Percentiles rank a stretch among this genome's conserved stretches.
These are phyloP conservation scores for Argentina silus DNA, from an alignment of 2,797 vertebrate species.

Conservation along the genomic window DNA sequence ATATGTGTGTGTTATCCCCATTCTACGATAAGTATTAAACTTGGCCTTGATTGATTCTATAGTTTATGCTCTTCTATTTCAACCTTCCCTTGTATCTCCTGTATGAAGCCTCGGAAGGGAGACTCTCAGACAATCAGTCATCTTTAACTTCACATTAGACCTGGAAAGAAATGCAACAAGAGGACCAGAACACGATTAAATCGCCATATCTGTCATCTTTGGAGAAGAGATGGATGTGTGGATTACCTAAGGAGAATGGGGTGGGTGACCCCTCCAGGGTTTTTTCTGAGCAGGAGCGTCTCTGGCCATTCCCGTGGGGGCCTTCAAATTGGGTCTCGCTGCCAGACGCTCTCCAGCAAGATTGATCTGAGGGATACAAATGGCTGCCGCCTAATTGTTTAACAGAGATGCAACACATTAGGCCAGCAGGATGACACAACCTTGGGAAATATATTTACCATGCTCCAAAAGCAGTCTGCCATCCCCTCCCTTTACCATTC, in stretches of 20 bases:
- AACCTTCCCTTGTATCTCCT: slow-evolving; percentile 8
- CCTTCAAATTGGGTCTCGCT: slow-evolving; percentile 77
- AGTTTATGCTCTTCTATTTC: slow-evolving; percentile 15
- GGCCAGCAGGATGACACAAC: slow-evolving; percentile 77
- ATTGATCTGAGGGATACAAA: slow-evolving; percentile 82
- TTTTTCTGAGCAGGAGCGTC: slow-evolving; percentile 54
- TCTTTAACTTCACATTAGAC: slow-evolving; percentile 75
- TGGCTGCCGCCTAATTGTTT: slow-evolving; percentile 78
- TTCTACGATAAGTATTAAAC: background rate
- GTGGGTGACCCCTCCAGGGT: slow-evolving; percentile 58
- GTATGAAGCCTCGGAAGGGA: slow-evolving; percentile 40
- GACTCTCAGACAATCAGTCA: slow-evolving; percentile 68
- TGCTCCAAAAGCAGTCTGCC: slow-evolving; percentile 59
- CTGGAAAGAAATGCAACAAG: slow-evolving; percentile 58
- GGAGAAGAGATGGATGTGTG: slow-evolving; percentile 76
- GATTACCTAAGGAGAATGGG: slow-evolving; percentile 53
- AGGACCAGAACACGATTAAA: slow-evolving; percentile 73
- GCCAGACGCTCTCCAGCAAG: slow-evolving; percentile 58
- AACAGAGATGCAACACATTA: slow-evolving; percentile 80
- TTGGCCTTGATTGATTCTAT: slow-evolving; percentile 39
- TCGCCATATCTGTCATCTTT: slow-evolving; percentile 78
- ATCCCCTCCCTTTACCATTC: slow-evolving; percentile 25
- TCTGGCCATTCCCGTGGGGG: slow-evolving; percentile 56
- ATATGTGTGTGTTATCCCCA: too few relatives aligned
- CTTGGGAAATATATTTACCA: slow-evolving; percentile 79